These are phyloP conservation scores for Heterodera schachtii DNA, from an alignment of 1,140 invertebrate genomes.

Conservation along the genomic window DNA sequence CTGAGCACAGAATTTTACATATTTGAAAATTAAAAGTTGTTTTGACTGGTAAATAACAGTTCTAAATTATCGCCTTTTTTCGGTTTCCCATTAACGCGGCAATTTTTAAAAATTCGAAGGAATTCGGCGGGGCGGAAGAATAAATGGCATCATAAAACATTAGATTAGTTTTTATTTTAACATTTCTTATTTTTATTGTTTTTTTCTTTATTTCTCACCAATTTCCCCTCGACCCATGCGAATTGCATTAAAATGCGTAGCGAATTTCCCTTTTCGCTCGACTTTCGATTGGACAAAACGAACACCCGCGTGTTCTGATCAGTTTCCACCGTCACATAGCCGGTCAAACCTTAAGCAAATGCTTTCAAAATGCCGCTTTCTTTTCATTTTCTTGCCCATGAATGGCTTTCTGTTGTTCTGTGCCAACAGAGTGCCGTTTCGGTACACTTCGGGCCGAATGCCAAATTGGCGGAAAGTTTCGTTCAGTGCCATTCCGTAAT, in stretches of 20 bases:
- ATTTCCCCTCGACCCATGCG: constrained; percentile 1
- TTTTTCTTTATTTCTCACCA: background rate
- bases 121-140: too few species aligned
- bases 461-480: constrained; percentile 41
- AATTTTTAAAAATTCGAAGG: too few species aligned
- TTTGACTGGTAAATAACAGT: too few species aligned
- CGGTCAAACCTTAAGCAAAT: constrained; percentile 26
- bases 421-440: constrained; percentile 43
- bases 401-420: constrained; percentile 35
- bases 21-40: too few species aligned
- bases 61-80: too few species aligned
- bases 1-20: background rate
- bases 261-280: background rate
- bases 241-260: constrained; percentile 8
- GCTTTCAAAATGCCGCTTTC: background rate
- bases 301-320: constrained; percentile 14
- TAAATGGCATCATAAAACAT: too few species aligned
- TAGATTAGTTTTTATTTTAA: too few species aligned
- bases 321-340: constrained; percentile 6
- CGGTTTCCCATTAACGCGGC: too few species aligned
- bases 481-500: constrained; percentile 38
- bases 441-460: constrained; percentile 25
- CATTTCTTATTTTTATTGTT: too few species aligned
- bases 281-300: constrained; percentile 2
- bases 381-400: constrained; percentile 21